phyloP scores from a whole-genome alignment of 1,140 invertebrate species.

The Plodia interpunctella region DNA sequence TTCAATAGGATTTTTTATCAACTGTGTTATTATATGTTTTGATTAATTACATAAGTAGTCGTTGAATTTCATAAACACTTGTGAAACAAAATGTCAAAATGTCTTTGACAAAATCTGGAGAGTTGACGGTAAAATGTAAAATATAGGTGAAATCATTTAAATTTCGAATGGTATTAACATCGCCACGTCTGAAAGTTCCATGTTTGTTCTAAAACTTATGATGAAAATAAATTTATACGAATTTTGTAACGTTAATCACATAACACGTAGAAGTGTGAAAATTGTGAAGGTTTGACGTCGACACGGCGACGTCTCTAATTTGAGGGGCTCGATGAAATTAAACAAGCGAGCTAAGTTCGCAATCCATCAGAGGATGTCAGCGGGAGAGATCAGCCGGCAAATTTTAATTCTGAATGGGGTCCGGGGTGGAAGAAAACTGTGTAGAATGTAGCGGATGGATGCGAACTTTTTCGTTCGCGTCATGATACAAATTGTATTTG shows the following conservation, averaged over 20 bases:
- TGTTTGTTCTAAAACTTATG: no score
- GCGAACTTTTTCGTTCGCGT: neutral
- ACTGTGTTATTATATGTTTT: no score
- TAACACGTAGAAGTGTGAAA: neutral
- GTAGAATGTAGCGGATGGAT: neutral
- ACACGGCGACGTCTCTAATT: constrained; percentile 10
- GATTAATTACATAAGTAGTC: no score
- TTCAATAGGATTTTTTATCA: no score
- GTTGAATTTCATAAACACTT: no score
- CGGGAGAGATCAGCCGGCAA: constrained; percentile 65
- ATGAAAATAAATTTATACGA: neutral
- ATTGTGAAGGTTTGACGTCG: neutral
- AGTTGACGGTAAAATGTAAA: no score
- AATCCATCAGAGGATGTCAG: constrained; percentile 68
- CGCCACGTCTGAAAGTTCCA: no score
- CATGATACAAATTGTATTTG: no score
- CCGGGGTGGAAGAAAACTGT: constrained; percentile 16
- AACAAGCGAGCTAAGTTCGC: constrained; percentile 59
- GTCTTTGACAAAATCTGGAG: no score
- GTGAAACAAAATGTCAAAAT: no score
- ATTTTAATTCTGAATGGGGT: constrained; percentile 74
- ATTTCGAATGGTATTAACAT: no score
- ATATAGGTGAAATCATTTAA: no score
- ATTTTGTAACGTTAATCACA: neutral
- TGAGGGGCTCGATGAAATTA: constrained; percentile 35